Evolutionary conservation across 23 tunicate genomes (phyloP).

Genomic region (Pegea sp.): DNA sequence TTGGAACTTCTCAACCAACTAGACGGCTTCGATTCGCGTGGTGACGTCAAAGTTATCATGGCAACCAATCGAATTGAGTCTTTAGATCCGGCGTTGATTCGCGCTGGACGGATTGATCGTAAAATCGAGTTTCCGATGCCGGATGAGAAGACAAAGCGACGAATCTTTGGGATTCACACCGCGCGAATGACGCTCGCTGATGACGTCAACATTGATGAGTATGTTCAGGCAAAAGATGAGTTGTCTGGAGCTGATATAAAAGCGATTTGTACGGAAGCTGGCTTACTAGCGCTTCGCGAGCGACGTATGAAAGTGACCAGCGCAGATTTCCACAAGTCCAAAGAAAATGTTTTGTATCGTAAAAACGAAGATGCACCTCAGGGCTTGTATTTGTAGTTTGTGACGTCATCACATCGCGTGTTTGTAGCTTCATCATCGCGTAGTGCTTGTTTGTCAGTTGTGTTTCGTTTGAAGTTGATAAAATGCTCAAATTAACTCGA

Average conservation of each 20-base stretch:
- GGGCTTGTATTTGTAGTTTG: conserved; percentile 52
- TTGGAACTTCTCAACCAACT: conserved; percentile 83
- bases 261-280: conserved; percentile 98
- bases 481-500: too few species aligned
- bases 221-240: conserved; percentile 87
- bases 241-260: conserved; percentile 95
- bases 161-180: conserved; percentile 92
- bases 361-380: conserved; percentile 96
- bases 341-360: conserved; percentile 91
- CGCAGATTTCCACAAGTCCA: conserved; percentile 83
- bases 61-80: conserved; percentile 94
- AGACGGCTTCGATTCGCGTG: conserved; percentile 94
- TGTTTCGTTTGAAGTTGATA: too few species aligned
- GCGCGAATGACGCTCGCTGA: conserved; percentile 80
- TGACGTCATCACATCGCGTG: too few species aligned
- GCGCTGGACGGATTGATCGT: conserved; percentile 94
- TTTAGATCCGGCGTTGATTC: conserved; percentile 84
- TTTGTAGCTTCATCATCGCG: too few species aligned
- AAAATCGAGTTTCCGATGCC: conserved; percentile 99
- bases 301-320: conserved; percentile 91
- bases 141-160: conserved; percentile 76
- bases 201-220: conserved; percentile 90
- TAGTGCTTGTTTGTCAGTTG: too few species aligned
- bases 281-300: conserved; percentile 75
- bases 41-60: conserved; percentile 97